Percentiles rank a stretch among this genome's conserved stretches.
phyloP scores from a whole-genome alignment of 2,888 invertebrate genomes.

The Dicranocentrus wangi region DNA sequence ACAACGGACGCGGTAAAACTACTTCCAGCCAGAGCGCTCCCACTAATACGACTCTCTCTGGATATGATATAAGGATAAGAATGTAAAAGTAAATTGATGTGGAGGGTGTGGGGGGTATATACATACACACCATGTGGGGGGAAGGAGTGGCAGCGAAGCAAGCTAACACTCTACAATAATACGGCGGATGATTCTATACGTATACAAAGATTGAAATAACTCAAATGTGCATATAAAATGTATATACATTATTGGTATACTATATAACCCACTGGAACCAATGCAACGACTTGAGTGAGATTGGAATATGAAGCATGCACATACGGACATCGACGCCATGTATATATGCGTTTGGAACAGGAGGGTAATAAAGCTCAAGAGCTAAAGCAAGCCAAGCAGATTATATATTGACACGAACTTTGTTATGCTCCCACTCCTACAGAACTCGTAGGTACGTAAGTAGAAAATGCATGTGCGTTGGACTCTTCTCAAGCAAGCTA shows the following conservation, averaged over 20 bases:
- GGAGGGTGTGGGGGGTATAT: conserved; percentile 26
- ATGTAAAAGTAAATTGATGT: conserved; percentile 41
- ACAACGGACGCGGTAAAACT: conserved; percentile 52
- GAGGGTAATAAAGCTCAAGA: conserved; percentile 45
- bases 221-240: background rate
- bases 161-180: background rate
- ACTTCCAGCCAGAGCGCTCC: conserved; percentile 20
- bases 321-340: conserved; percentile 25
- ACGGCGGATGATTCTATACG: background rate
- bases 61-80: conserved; percentile 33
- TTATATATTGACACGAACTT: conserved; percentile 58
- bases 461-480: conserved; percentile 1
- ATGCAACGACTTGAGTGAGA: conserved; percentile 28
- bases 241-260: no score
- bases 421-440: conserved; percentile 24
- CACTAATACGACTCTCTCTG: conserved; percentile 12
- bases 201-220: background rate
- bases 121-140: conserved; percentile 7
- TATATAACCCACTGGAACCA: conserved; percentile 23
- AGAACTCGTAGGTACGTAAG: no score
- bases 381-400: conserved; percentile 40
- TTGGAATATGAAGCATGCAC: conserved; percentile 31
- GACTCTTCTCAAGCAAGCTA: background rate
- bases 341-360: conserved; percentile 28
- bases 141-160: conserved; percentile 34